Conservation (phyloP, 2,113 vertebrate species). For the Chlorodrepanis virens region DNA sequence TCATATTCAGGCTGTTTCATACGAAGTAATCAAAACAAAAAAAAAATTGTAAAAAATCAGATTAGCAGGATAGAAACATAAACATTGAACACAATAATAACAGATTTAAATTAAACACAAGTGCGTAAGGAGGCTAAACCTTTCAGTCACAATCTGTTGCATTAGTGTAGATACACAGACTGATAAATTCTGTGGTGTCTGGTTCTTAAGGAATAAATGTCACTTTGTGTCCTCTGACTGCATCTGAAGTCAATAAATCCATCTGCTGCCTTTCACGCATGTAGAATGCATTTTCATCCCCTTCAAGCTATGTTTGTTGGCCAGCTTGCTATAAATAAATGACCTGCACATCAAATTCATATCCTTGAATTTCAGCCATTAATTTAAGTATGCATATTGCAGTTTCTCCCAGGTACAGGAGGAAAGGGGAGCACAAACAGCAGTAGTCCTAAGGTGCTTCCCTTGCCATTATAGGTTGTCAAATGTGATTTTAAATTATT, state of each 20-base stretch:
- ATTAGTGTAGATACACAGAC: not conserved
- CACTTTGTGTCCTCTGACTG: conserved; percentile 39
- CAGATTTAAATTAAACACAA: not conserved
- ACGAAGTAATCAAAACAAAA: not conserved
- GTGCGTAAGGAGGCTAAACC: not conserved
- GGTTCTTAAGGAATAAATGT: conserved; percentile 46
- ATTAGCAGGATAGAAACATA: not conserved
- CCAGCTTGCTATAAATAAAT: conserved; percentile 1
- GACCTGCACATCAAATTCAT: not conserved
- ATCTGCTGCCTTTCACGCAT: conserved; percentile 29
- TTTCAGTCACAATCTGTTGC: conserved; percentile 21
- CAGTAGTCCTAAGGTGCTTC: not conserved
- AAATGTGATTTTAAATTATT: not conserved
- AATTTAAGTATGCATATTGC: not conserved
- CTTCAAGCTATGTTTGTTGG: not conserved
- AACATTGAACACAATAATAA: not conserved
- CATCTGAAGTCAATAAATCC: conserved; percentile 46
- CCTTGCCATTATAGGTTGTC: not conserved
- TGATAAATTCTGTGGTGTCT: conserved; percentile 2
- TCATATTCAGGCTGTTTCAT: not conserved
- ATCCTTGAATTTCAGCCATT: not conserved
- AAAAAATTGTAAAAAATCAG: accelerated
- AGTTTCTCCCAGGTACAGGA: not conserved
- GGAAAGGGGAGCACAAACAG: not conserved
- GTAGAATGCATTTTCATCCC: conserved; percentile 27